Percentiles rank a stretch among this genome's conserved stretches.
phyloP scores from a whole-genome alignment of 53 echinoderm and acorn worm species.

The Hippasteria phrygiana region DNA sequence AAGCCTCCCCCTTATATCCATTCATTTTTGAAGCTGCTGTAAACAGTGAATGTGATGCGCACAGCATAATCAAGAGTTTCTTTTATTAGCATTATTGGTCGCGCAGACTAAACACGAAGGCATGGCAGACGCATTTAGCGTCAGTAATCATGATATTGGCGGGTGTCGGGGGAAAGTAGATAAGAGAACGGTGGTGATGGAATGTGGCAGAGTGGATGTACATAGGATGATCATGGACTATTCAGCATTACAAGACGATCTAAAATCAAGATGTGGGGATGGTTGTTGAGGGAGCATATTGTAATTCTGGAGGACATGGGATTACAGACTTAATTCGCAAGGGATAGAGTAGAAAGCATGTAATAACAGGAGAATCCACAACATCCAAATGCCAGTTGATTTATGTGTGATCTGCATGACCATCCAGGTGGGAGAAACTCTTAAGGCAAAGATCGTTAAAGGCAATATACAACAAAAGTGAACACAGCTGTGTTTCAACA shows the following conservation, averaged over 20 bases:
- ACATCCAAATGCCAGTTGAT: no score
- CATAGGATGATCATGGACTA: neutral
- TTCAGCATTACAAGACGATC: neutral
- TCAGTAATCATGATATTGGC: neutral
- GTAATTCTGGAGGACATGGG: neutral
- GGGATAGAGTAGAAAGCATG: no score
- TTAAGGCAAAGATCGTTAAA: no score
- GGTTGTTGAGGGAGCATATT: neutral
- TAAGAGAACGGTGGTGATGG: neutral
- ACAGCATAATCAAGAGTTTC: neutral
- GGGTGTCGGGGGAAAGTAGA: neutral
- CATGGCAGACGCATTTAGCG: neutral
- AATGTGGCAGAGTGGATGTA: neutral
- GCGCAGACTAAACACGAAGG: neutral
- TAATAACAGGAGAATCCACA: no score
- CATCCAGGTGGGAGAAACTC: no score
- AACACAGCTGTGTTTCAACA: no score
- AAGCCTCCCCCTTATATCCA: neutral
- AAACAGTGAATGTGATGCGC: no score
- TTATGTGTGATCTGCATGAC: no score
- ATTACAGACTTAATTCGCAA: neutral
- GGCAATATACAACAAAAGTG: no score
- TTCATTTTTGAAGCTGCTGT: neutral
- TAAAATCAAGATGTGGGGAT: slow-evolving; percentile 21
- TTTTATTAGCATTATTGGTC: slow-evolving; percentile 14